These are phyloP conservation scores for Drosophila borborema DNA, from an alignment of 2,888 invertebrate species.

Conservation along the genomic window DNA sequence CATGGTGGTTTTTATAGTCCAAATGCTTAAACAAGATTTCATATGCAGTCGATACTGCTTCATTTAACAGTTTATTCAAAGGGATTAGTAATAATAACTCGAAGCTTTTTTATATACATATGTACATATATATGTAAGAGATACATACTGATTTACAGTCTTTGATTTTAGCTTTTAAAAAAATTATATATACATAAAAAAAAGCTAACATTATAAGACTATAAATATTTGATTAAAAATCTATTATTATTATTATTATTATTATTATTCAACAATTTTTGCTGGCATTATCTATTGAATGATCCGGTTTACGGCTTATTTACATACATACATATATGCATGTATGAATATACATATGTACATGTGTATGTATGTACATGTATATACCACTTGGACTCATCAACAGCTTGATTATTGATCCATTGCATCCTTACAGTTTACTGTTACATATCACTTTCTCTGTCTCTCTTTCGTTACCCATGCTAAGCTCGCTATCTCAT, in stretches of 20 bases:
- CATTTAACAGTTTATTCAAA: too few species aligned
- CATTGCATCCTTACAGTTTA: neutral
- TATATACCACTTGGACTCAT: neutral
- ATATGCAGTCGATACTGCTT: too few species aligned
- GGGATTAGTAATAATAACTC: too few species aligned
- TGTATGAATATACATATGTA: neutral
- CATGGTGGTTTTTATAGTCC: too few species aligned
- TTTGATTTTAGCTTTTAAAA: too few species aligned
- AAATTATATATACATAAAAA: neutral
- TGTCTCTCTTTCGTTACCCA: neutral
- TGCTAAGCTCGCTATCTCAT: slow-evolving; percentile 7
- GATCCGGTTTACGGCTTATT: neutral
- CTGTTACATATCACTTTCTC: slow-evolving; percentile 41
- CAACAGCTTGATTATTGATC: neutral
- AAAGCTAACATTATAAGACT: neutral
- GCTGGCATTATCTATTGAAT: neutral
- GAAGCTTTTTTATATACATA: too few species aligned
- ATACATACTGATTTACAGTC: too few species aligned
- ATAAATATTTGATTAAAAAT: neutral
- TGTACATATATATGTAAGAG: too few species aligned
- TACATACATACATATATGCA: too few species aligned
- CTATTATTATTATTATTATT: neutral
- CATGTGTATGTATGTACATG: neutral
- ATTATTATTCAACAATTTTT: neutral
- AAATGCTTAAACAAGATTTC: too few species aligned